phyloP scores from a whole-genome alignment of 2,113 vertebrate genomes.

The Pyrgilauda ruficollis region DNA sequence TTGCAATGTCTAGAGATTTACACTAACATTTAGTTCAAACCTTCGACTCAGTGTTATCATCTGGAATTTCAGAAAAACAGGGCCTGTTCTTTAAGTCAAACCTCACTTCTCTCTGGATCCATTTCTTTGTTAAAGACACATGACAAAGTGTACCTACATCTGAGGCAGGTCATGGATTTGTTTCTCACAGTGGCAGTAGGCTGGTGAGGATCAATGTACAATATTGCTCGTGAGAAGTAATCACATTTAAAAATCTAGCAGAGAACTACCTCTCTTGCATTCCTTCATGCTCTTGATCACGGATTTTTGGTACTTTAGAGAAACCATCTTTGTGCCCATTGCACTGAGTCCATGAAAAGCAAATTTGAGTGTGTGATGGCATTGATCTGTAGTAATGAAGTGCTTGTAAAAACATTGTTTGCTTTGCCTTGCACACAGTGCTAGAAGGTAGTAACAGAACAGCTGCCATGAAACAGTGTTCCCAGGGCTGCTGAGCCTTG shows the following conservation, averaged over 20 bases:
- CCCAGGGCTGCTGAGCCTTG: neutral
- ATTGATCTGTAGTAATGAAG: neutral
- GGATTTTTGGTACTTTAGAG: neutral
- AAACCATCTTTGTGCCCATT: neutral
- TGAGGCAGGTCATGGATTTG: neutral
- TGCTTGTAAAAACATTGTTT: neutral
- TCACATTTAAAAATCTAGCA: neutral
- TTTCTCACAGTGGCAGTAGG: neutral
- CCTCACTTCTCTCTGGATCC: neutral
- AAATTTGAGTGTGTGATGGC: neutral
- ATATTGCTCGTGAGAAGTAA: neutral
- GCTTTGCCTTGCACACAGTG: neutral
- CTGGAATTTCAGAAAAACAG: neutral
- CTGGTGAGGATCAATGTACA: neutral
- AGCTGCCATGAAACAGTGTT: neutral
- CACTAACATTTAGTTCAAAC: neutral
- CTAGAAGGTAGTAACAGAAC: neutral
- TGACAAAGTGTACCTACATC: neutral
- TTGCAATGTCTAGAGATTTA: neutral
- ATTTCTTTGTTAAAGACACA: neutral
- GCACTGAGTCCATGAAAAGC: neutral
- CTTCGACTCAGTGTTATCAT: neutral
- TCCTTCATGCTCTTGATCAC: neutral
- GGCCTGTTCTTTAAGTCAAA: neutral
- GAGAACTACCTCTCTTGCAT: neutral